Evolutionary conservation across 2,113 vertebrate genomes (phyloP).

Genomic region (Melanerpes formicivorus): DNA sequence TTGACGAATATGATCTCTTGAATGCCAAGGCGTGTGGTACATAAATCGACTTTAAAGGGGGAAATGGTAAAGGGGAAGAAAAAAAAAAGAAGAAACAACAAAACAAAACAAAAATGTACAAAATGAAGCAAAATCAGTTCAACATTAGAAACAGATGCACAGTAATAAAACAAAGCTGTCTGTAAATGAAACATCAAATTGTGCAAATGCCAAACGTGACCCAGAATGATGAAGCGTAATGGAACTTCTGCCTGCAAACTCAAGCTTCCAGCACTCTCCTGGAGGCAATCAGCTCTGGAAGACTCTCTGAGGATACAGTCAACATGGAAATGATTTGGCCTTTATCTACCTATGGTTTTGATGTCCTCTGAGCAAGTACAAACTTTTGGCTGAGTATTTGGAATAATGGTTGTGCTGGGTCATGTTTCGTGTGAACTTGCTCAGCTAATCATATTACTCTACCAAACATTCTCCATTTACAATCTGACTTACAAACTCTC

Average conservation of each 20-base stretch:
- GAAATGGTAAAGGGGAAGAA: slow-evolving; percentile 71
- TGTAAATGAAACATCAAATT: slow-evolving; percentile 21
- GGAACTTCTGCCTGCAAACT: neutral
- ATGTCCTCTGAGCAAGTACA: neutral
- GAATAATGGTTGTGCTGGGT: neutral
- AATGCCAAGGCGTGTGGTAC: slow-evolving; percentile 96
- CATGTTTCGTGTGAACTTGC: neutral
- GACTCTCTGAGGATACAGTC: neutral
- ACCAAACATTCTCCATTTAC: neutral
- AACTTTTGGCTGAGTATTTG: neutral
- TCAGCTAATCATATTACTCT: neutral
- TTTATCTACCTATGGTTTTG: neutral
- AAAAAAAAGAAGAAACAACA: slow-evolving; percentile 61
- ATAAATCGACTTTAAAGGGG: slow-evolving; percentile 92
- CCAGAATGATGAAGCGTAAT: slow-evolving; percentile 20
- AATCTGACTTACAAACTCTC: neutral
- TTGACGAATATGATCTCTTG: slow-evolving; percentile 94
- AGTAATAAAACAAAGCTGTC: slow-evolving; percentile 50
- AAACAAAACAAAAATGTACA: slow-evolving; percentile 74
- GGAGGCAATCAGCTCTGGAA: neutral
- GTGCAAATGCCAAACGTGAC: slow-evolving; percentile 7
- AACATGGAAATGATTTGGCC: neutral
- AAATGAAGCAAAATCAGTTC: slow-evolving; percentile 85
- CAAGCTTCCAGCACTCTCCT: neutral
- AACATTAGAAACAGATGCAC: slow-evolving; percentile 76